Evolutionary conservation across 2,888 invertebrate species (phyloP).

Genomic region (Ligdia adustata): DNA sequence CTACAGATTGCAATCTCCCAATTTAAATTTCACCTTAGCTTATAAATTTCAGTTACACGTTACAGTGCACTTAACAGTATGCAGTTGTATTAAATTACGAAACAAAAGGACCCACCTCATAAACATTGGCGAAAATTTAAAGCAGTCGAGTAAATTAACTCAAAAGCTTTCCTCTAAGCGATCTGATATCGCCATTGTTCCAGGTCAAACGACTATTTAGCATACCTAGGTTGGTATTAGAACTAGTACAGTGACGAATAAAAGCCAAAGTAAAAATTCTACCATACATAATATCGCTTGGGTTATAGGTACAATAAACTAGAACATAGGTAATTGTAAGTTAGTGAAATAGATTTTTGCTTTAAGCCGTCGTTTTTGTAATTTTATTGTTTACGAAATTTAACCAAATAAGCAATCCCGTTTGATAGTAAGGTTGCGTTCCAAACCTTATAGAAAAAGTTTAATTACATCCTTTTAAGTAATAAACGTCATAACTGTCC

Average conservation of each 20-base stretch:
- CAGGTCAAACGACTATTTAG: constrained; percentile 50
- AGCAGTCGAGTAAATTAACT: constrained; percentile 52
- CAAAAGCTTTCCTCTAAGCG: constrained; percentile 50
- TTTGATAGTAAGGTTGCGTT: no score
- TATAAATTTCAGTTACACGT: constrained; percentile 4
- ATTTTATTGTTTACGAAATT: no score
- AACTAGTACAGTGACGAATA: constrained; percentile 26
- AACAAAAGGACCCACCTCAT: constrained; percentile 37
- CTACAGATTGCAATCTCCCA: constrained; percentile 6
- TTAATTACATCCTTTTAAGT: no score
- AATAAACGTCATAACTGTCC: no score
- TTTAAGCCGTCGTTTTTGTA: no score
- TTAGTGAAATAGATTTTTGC: no score
- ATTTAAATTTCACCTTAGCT: constrained; percentile 14
- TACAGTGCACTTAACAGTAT: constrained; percentile 6
- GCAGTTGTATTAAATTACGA: constrained; percentile 19
- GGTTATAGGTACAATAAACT: no score
- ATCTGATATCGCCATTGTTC: constrained; percentile 57
- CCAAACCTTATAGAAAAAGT: no score
- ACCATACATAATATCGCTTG: no score
- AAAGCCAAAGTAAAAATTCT: no score
- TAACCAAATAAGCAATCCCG: no score
- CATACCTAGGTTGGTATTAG: constrained; percentile 40
- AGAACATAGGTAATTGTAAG: no score
- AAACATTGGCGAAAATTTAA: constrained; percentile 46